phyloP scores from a whole-genome alignment of 1,140 invertebrate species.

The Eupristina koningsbergeri region DNA sequence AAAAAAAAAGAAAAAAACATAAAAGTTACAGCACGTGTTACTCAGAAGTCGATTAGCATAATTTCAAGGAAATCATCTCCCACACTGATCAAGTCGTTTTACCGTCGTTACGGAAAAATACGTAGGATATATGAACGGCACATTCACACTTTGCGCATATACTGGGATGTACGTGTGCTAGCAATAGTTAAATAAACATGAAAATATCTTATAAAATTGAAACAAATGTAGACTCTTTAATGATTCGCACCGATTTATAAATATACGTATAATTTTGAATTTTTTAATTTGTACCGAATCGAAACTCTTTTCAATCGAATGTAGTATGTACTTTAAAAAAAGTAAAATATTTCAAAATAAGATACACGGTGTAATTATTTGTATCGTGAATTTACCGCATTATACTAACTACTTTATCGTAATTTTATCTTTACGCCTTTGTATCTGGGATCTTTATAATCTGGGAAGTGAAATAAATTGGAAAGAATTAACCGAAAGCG shows the following conservation, averaged over 20 bases:
- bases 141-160: too few species aligned
- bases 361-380: not conserved
- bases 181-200: not conserved
- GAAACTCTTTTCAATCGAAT: too few species aligned
- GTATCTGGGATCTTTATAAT: not conserved
- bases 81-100: conserved; percentile 45
- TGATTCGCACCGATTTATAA: not conserved
- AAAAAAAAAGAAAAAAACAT: too few species aligned
- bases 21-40: conserved; percentile 56
- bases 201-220: not conserved
- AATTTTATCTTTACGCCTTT: conserved; percentile 1
- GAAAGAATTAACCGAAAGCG: too few species aligned
- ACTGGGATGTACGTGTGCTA: not conserved
- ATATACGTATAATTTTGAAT: too few species aligned
- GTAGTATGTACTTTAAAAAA: not conserved
- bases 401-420: not conserved
- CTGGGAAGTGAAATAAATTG: not conserved
- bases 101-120: not conserved
- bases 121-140: not conserved
- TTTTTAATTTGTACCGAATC: too few species aligned
- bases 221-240: not conserved
- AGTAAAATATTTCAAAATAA: not conserved
- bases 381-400: not conserved
- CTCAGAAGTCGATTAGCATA: conserved; percentile 66
- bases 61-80: conserved; percentile 67